phyloP scores from a whole-genome alignment of 2,797 vertebrate species.

The Siniperca undulata region DNA sequence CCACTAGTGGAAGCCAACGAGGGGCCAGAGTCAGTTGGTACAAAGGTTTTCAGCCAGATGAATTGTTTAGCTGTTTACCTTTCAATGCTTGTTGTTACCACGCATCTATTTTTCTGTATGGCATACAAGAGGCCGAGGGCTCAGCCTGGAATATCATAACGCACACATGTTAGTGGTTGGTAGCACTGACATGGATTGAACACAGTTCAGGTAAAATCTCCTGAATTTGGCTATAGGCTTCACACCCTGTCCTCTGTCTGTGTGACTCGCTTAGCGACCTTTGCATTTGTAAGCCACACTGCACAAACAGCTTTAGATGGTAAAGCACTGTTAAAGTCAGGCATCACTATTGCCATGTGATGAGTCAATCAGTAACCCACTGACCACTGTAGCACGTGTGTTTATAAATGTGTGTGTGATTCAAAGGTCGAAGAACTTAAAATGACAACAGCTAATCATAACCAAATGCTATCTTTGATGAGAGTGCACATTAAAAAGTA shows the following conservation, averaged over 20 bases:
- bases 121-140: not conserved
- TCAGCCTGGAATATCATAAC: not conserved
- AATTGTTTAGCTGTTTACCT: slow-evolving; percentile 30
- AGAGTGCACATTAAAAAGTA: not conserved
- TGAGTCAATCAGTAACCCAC: slow-evolving; percentile 60
- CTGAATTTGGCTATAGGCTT: not conserved
- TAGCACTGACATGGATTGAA: not conserved
- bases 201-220: not conserved
- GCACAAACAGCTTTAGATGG: slow-evolving; percentile 20
- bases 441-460: slow-evolving; percentile 41
- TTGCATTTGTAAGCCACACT: slow-evolving; percentile 1
- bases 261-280: not conserved
- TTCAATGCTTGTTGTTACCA: slow-evolving; percentile 9
- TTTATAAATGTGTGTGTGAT: slow-evolving; percentile 29
- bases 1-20: not conserved
- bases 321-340: slow-evolving; percentile 24
- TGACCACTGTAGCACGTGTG: slow-evolving; percentile 30
- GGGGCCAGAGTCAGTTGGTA: slow-evolving; percentile 16
- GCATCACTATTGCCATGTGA: slow-evolving; percentile 47
- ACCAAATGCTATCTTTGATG: slow-evolving; percentile 43
- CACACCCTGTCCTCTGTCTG: not conserved
- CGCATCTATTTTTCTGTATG: not conserved
- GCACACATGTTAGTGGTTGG: not conserved
- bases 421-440: slow-evolving; percentile 49
- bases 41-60: slow-evolving; percentile 52